Percentiles rank a stretch among this genome's conserved stretches.
These are phyloP conservation scores for Rhodophaea formosa DNA, from an alignment of 2,888 invertebrate genomes.

Conservation along the genomic window DNA sequence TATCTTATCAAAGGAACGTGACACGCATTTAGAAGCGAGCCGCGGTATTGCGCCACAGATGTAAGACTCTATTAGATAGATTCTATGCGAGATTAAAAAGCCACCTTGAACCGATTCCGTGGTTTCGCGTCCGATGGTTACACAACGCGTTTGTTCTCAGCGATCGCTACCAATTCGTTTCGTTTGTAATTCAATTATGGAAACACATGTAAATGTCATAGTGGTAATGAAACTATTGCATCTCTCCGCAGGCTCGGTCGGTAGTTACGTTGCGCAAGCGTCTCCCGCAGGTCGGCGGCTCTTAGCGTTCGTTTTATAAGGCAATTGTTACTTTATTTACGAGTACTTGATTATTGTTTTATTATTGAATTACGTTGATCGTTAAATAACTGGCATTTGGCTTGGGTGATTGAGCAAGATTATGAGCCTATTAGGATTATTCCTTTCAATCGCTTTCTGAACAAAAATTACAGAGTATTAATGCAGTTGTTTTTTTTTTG, in stretches of 20 bases:
- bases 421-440: constrained; percentile 6
- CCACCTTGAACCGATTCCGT: constrained; percentile 61
- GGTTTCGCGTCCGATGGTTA: constrained; percentile 46
- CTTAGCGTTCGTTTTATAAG: constrained; percentile 37
- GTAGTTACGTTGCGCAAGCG: constrained; percentile 42
- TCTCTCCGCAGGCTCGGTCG: constrained; percentile 19
- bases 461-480: background rate
- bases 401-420: constrained; percentile 9
- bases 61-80: constrained; percentile 47
- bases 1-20: constrained; percentile 44
- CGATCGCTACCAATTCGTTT: constrained; percentile 54
- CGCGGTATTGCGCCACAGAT: constrained; percentile 42
- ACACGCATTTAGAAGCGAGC: constrained; percentile 41
- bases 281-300: constrained; percentile 31
- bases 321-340: constrained; percentile 41
- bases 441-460: background rate
- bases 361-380: constrained; percentile 31
- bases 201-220: constrained; percentile 72
- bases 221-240: constrained; percentile 45
- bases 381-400: constrained; percentile 27
- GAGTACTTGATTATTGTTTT: constrained; percentile 41
- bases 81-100: constrained; percentile 40
- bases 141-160: constrained; percentile 42
- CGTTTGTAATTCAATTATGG: constrained; percentile 65
- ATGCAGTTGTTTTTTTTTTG: constrained; percentile 5